A percentile compares a stretch with the other conserved stretches of the same genome.
Evolutionary conservation across 1,140 invertebrate species (phyloP).

Genomic region (Drosophila albomicans): DNA sequence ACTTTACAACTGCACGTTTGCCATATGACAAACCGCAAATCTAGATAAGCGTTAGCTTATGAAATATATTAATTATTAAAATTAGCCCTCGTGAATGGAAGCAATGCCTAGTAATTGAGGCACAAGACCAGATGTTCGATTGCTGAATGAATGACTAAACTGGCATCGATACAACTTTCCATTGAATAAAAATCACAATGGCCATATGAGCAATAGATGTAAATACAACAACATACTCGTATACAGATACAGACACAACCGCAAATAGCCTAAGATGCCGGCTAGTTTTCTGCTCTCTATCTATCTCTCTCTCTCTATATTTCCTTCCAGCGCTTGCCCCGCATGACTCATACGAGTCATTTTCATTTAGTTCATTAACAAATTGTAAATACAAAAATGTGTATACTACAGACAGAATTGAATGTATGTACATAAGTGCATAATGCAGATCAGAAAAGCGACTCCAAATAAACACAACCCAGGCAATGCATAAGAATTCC

Average conservation of each 20-base stretch:
- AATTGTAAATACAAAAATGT: slow-evolving; percentile 60
- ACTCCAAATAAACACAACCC: slow-evolving; percentile 6
- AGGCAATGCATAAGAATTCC: background rate
- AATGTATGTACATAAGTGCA: background rate
- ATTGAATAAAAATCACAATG: slow-evolving; percentile 55
- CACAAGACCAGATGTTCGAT: slow-evolving; percentile 50
- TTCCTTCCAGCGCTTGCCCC: background rate
- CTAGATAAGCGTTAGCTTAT: background rate
- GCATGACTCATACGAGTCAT: slow-evolving; percentile 48
- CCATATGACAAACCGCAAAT: background rate
- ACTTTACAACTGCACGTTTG: background rate
- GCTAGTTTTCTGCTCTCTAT: slow-evolving; percentile 47
- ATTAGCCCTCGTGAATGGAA: slow-evolving; percentile 11
- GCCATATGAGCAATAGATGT: slow-evolving; percentile 7
- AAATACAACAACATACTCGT: slow-evolving; percentile 28
- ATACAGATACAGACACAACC: slow-evolving; percentile 18
- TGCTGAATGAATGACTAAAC: slow-evolving; percentile 63
- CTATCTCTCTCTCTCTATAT: slow-evolving; percentile 8
- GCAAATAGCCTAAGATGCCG: slow-evolving; percentile 25
- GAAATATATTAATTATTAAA: background rate
- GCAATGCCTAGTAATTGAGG: slow-evolving; percentile 33
- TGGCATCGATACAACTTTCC: slow-evolving; percentile 50
- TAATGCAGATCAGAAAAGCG: slow-evolving; percentile 27
- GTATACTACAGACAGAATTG: slow-evolving; percentile 9
- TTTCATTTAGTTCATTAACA: slow-evolving; percentile 60